These are phyloP conservation scores for Celastrina argiolus DNA, from an alignment of 2,888 invertebrate genomes.

Conservation along the genomic window DNA sequence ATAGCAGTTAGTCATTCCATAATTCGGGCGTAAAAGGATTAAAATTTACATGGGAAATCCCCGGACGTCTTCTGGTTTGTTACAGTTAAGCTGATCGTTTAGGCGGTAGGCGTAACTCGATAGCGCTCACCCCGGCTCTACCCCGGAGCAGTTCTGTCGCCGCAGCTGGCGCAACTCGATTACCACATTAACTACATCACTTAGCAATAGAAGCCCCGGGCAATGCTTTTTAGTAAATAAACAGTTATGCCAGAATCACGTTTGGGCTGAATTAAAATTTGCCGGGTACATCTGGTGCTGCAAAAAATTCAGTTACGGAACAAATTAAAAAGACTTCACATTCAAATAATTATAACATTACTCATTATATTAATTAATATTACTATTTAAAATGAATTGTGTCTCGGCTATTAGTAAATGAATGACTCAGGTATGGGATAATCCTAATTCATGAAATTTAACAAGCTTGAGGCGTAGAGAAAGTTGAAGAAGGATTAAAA, in stretches of 20 bases:
- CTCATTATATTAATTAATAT: no score
- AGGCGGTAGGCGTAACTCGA: constrained; percentile 49
- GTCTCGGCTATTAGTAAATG: no score
- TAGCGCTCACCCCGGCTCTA: constrained; percentile 41
- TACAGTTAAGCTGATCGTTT: constrained; percentile 30
- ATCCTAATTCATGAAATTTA: no score
- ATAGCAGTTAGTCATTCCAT: constrained; percentile 51
- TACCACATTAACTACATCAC: constrained; percentile 45
- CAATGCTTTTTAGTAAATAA: constrained; percentile 13
- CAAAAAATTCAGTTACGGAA: no score
- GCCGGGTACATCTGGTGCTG: no score
- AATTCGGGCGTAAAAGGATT: constrained; percentile 6
- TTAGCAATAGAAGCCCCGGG: constrained; percentile 37
- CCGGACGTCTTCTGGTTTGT: constrained; percentile 20
- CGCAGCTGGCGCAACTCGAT: constrained; percentile 37
- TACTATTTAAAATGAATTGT: no score
- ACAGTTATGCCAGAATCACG: constrained; percentile 18
- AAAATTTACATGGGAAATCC: constrained; percentile 2
- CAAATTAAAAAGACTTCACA: no score
- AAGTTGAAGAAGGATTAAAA: no score
- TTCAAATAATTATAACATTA: no score
- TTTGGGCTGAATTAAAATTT: background rate
- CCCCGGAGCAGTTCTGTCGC: constrained; percentile 25
- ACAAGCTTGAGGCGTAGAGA: no score
- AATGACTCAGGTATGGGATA: no score